Evolutionary conservation across 2,797 vertebrate genomes (phyloP).

Genomic region (Clarias pachynema): DNA sequence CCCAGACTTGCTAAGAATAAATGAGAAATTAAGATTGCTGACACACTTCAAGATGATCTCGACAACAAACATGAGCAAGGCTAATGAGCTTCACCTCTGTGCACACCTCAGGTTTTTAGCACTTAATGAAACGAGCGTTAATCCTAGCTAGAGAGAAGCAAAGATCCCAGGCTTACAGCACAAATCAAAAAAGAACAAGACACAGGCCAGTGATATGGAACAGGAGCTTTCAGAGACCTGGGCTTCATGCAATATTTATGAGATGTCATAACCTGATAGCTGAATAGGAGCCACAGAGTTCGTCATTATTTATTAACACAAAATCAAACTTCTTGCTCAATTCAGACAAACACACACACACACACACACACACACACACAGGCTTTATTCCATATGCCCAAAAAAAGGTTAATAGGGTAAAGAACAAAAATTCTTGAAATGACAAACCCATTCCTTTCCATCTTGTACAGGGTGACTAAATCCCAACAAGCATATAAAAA

Average conservation of each 20-base stretch:
- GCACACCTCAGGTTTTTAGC: conserved; percentile 39
- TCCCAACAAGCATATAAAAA: conserved; percentile 9
- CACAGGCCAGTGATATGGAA: conserved; percentile 38
- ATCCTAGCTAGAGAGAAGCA: conserved; percentile 35
- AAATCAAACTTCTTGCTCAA: conserved; percentile 39
- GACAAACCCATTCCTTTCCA: background rate
- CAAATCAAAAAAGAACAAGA: conserved; percentile 42
- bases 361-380: background rate
- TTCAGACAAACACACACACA: conserved; percentile 9
- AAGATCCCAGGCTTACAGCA: conserved; percentile 28
- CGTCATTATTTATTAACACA: conserved; percentile 54
- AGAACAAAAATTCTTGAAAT: conserved; percentile 7
- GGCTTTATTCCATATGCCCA: background rate
- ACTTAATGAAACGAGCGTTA: conserved; percentile 43
- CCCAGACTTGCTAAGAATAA: background rate
- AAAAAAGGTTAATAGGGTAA: background rate
- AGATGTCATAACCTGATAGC: conserved; percentile 37
- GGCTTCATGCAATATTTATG: conserved; percentile 48
- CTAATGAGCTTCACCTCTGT: conserved; percentile 48
- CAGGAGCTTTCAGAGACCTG: conserved; percentile 29
- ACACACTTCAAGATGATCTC: background rate
- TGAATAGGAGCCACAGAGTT: conserved; percentile 27
- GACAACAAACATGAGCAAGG: conserved; percentile 16
- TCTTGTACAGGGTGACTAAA: conserved; percentile 18
- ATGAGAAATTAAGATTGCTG: background rate